Evolutionary conservation across 2,113 vertebrate species (phyloP), one percentile per base, ranked within the genome.

Genomic region (Ciconia boyciana): DNA sequence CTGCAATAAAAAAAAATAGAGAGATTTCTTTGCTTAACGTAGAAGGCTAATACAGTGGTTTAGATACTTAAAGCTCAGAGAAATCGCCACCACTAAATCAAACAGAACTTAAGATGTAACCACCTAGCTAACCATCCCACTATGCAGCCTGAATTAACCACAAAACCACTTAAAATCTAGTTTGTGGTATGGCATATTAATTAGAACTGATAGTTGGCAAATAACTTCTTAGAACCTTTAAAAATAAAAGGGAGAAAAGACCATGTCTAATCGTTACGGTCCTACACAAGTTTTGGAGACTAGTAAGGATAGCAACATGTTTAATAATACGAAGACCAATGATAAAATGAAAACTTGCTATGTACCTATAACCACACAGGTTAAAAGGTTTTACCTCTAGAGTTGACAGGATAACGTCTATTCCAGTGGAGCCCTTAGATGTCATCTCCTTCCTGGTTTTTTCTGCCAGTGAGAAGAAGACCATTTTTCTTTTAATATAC

Each of bases 401-500:
- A 15, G 99, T 99, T 87, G 98, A 96, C 32, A 99, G 94, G 36
- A 99, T 98, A 96, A 99, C 96, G 95, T 99, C 99, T 98, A 99
- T 98, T 93, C 98, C 99, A 92, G 97, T 99, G 91, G 99, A 99
- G 83, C 99, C 99, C 98, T 99, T 99, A 84, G 99, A 98, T 97
- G 98, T 99, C 96, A 99, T 98, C 96, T 99, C 99, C 96, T 99
- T 99, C 88, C 97, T 99, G n/a, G 98, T 99, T 98, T 99, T 99
- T 98, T 99, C 99, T 99, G 97, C 68, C 98, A 98, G 70, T 31
- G 15, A 96, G 62, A 96, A 93, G 91, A 54, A 89, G 17, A 87
- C 2, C 39, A 41, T 88, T 87, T 93, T 76, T 81, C 46, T 76
- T 96, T 76, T 93, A 93, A 89, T 29, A 57, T n/a, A 62, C 18